These are phyloP conservation scores for Pseudomugil gertrudae DNA, from an alignment of 2,797 vertebrate genomes.

Conservation along the genomic window DNA sequence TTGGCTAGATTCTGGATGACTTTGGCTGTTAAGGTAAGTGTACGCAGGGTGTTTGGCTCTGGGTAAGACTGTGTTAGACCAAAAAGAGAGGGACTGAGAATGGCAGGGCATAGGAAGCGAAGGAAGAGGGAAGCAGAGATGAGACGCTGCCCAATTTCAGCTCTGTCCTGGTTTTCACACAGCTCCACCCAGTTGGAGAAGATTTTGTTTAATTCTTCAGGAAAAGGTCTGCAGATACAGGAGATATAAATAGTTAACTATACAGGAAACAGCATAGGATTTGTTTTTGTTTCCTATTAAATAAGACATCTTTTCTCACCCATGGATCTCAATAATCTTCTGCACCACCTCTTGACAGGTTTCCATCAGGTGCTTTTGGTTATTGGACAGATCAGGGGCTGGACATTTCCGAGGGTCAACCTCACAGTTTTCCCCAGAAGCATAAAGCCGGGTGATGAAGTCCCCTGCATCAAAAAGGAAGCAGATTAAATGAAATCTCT, in stretches of 20 bases:
- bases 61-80: slow-evolving; percentile 90
- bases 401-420: slow-evolving; percentile 89
- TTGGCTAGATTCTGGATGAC: slow-evolving; percentile 97
- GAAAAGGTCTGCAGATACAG: slow-evolving; percentile 84
- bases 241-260: slow-evolving; percentile 3
- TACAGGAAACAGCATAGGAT: neutral
- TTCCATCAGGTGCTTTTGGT: slow-evolving; percentile 84
- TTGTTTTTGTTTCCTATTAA: neutral
- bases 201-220: slow-evolving; percentile 88
- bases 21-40: slow-evolving; percentile 93
- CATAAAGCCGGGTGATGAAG: slow-evolving; percentile 83
- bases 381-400: slow-evolving; percentile 80
- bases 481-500: neutral
- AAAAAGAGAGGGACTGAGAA: slow-evolving; percentile 95
- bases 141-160: slow-evolving; percentile 87
- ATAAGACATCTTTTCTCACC: slow-evolving; percentile 76
- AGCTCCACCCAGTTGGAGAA: slow-evolving; percentile 90
- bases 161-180: slow-evolving; percentile 81
- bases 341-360: slow-evolving; percentile 88
- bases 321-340: slow-evolving; percentile 82
- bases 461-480: slow-evolving; percentile 79
- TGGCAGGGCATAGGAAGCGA: slow-evolving; percentile 92
- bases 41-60: slow-evolving; percentile 84
- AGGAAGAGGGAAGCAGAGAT: slow-evolving; percentile 96
- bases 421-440: slow-evolving; percentile 85